Base-by-base conservation (phyloP, 1,140 invertebrate genomes). In the Aphaenogaster ashmeadi region DNA sequence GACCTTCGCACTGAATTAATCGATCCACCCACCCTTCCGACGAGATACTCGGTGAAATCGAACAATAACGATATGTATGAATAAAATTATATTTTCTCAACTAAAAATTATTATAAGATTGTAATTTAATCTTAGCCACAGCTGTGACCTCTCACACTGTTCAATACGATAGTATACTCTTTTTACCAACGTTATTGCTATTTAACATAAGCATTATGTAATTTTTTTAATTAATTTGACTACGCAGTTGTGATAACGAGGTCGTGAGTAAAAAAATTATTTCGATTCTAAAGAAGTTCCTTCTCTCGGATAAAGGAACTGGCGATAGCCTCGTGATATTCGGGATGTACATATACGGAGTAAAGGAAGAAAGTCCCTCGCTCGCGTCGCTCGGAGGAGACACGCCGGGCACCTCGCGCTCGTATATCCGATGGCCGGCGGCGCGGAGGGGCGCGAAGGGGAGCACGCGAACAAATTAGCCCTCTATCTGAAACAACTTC, bases 401-500 rank as follows among this genome's bases (percentile, higher is more conserved):
- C 56, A 64, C 72, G 47, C 79, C 71, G 88, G n/a, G 38, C 77
- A 54, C 50, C 56, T 77, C 88, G 58, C 75, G 86, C 89, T 86
- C 75, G 84, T 89, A 87, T 87, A 85, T 89, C 89, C 62, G 41
- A 77, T 36, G 58, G 75, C 27, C 47, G 38, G 27, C 44, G n/a
- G 56, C 47, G 41, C 64, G 11, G 41, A 33, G 75, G 64, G 54
- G 36, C 52, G 89, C 36, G 66, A 67, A 83, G 87, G 44, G 47
- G 69, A 79, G 84, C 92, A 92, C 92, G 92, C 90, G 93, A 94
- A 94, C 94, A 94, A 95, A 95, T 95, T 94, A 95, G 94, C 94
- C 93, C 92, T 92, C 94, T 94, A 95, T 95, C 94, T 95, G 94
- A 95, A 95, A 95, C 94, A 94, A 95, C 94, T 95, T 94, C 94